Base-by-base conservation (phyloP, 2,888 invertebrate species). In the Acrobeloides nanus region DNA sequence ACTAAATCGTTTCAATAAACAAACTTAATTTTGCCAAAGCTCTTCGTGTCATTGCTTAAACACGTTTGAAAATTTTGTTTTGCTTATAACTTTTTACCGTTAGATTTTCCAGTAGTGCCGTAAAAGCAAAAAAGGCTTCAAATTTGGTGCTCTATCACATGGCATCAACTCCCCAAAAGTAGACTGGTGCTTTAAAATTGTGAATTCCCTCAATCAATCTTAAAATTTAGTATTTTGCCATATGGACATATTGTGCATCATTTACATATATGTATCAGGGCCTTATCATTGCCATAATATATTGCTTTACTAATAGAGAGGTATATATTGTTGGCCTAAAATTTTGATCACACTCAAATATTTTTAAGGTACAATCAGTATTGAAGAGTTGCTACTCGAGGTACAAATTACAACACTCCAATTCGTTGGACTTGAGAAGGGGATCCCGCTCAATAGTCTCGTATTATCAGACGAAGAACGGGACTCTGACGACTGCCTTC, bases 261-360 rank as follows among this genome's bases (percentile, higher is more conserved):
- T 55, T 63, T 42, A 55, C 62, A 4, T 74, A 75, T 37, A 76
- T 76, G 64, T 78, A 76, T 54, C 78, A 79, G 62, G 79, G 79
- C 12, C 73, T 78, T 52, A 74, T 78, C 68, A 76, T 79, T 32
- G 72, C 78, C 12, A 64, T 78, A 29, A 69, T 79, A 25, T 79
- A 79, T 62, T 79, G 79, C 53, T 79, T 79, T 63, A 72, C 77
- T 5, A 79, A 79, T 53, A 74, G 74, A 50, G 78, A 77, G 72
- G 77, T 78, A 48, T 37, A 50, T 32, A 12, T 15, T 26, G 15
- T 4, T 21, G 3, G 1, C 27, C 17, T 4, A 10, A 34, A 5
- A 33, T 7, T 12, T 2, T 35, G 5, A 49, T 8, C 27, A 29
- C 26, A 26, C 24, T 29, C n/a, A 41, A 21, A 18, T 42, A 21